phyloP scores from a whole-genome alignment of 2,888 invertebrate genomes.

The Mycalesis mineus region DNA sequence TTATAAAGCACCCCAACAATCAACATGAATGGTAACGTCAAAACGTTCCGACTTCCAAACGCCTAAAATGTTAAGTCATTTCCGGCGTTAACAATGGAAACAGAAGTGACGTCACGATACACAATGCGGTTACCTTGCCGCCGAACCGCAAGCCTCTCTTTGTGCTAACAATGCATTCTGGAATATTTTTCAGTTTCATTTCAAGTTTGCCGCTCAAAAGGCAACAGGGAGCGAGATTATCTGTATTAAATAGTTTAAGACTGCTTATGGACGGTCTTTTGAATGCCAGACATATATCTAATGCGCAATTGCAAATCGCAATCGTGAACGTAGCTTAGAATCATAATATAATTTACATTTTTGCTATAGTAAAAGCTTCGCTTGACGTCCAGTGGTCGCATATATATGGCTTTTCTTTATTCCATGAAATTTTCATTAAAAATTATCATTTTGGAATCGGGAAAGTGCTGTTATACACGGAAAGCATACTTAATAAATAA shows the following conservation, averaged over 20 bases:
- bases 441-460: too few relatives aligned
- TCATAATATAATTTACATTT: too few relatives aligned
- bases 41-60: constrained; percentile 9
- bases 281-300: too few relatives aligned
- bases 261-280: not conserved
- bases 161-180: constrained; percentile 10
- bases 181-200: constrained; percentile 12
- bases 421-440: too few relatives aligned
- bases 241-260: not conserved
- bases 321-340: too few relatives aligned
- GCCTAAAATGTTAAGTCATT: constrained; percentile 15
- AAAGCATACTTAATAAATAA: too few relatives aligned
- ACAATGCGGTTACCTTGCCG: constrained; percentile 10
- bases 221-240: not conserved
- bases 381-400: too few relatives aligned
- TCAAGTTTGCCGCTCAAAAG: constrained; percentile 13
- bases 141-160: not conserved
- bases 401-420: too few relatives aligned
- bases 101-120: constrained; percentile 6
- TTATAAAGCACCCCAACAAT: not conserved
- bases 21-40: constrained; percentile 1
- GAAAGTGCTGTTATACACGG: too few relatives aligned
- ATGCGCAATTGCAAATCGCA: too few relatives aligned
- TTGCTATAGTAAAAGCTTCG: too few relatives aligned
- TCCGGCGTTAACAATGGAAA: constrained; percentile 11